phyloP scores from a whole-genome alignment of 2,113 vertebrate genomes.

The Leucosticte australis region DNA sequence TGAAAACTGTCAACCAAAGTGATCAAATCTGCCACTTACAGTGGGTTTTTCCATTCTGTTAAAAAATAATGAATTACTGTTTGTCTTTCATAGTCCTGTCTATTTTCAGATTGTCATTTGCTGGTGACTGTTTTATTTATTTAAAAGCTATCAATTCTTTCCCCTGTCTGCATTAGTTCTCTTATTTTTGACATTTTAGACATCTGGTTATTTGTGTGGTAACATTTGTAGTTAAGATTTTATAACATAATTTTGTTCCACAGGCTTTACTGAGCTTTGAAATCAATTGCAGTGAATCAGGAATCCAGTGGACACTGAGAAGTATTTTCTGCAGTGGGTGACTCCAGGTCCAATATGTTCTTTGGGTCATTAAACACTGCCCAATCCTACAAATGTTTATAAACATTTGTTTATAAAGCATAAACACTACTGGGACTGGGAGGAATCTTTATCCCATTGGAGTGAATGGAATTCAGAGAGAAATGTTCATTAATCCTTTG shows the following conservation, averaged over 20 bases:
- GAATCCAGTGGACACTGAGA: background rate
- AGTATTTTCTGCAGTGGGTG: background rate
- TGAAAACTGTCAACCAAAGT: background rate
- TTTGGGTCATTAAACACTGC: background rate
- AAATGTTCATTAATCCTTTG: background rate
- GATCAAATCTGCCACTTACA: background rate
- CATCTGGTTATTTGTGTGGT: background rate
- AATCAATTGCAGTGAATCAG: background rate
- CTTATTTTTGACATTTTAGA: constrained; percentile 26
- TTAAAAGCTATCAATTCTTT: constrained; percentile 18
- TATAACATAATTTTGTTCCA: constrained; percentile 19
- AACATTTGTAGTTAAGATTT: background rate
- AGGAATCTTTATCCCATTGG: background rate
- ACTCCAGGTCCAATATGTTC: background rate
- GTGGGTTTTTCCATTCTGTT: background rate
- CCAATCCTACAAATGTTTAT: background rate
- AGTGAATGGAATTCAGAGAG: background rate
- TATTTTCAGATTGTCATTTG: constrained; percentile 21
- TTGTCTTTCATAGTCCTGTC: background rate
- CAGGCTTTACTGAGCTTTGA: background rate
- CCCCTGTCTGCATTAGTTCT: background rate
- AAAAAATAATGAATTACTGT: constrained; percentile 36
- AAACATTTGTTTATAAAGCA: background rate
- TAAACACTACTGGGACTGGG: background rate
- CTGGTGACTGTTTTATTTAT: constrained; percentile 59